Evolutionary conservation across 2,888 invertebrate species (phyloP).

Genomic region (Cyrtodaria siliqua): DNA sequence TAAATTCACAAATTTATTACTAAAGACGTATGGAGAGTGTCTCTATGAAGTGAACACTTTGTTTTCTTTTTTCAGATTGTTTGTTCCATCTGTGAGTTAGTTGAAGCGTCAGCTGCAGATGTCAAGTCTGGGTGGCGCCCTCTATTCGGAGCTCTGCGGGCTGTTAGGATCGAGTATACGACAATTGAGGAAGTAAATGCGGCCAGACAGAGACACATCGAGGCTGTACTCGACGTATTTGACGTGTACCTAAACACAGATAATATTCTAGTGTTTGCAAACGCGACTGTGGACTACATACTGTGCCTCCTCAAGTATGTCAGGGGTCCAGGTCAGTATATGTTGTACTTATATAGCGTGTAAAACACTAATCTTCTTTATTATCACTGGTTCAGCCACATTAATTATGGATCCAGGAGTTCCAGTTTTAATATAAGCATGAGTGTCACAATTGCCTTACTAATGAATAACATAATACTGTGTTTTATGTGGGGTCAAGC

Average conservation of each 20-base stretch:
- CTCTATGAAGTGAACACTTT: too few relatives aligned
- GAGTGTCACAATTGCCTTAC: too few relatives aligned
- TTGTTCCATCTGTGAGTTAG: slow-evolving; percentile 97
- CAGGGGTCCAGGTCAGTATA: slow-evolving; percentile 89
- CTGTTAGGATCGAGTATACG: slow-evolving; percentile 88
- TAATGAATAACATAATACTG: too few relatives aligned
- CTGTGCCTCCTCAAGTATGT: slow-evolving; percentile 93
- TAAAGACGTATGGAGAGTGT: too few relatives aligned
- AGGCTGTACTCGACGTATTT: slow-evolving; percentile 92
- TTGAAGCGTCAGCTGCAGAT: slow-evolving; percentile 96
- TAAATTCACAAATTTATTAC: too few relatives aligned
- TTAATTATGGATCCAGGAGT: too few relatives aligned
- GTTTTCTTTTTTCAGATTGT: too few relatives aligned
- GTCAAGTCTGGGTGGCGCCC: slow-evolving; percentile 98
- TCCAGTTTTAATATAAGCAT: too few relatives aligned
- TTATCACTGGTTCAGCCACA: too few relatives aligned
- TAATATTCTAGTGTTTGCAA: slow-evolving; percentile 96
- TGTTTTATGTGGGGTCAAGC: too few relatives aligned
- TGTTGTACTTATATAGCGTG: too few relatives aligned
- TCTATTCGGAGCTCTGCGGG: slow-evolving; percentile 96
- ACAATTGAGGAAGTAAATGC: slow-evolving; percentile 84
- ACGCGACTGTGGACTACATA: slow-evolving; percentile 97
- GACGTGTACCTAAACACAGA: slow-evolving; percentile 95
- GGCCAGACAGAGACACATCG: slow-evolving; percentile 83
- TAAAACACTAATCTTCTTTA: too few relatives aligned